Percentiles rank a stretch among this genome's conserved stretches.
Conservation (phyloP, 2,888 invertebrate species). For the Lamellibrachia columna region DNA sequence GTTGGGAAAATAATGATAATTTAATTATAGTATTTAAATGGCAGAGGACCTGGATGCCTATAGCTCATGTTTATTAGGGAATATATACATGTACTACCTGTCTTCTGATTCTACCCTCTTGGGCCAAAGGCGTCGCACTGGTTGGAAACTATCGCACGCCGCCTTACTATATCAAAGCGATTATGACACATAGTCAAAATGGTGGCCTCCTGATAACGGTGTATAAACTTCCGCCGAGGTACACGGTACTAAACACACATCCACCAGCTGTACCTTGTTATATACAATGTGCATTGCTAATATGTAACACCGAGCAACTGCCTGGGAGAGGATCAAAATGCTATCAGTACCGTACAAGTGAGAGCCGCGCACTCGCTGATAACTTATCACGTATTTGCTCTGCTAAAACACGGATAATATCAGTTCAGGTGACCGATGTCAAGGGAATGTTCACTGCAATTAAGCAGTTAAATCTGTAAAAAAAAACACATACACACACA, state of each 20-base stretch:
- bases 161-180: too few species aligned
- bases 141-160: too few species aligned
- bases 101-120: too few species aligned
- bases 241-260: not conserved
- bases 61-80: too few species aligned
- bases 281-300: not conserved
- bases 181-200: not conserved
- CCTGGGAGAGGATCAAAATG: not conserved
- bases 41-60: too few species aligned
- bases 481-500: not conserved
- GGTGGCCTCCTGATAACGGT: not conserved
- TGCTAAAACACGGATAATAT: not conserved
- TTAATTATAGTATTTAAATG: too few species aligned
- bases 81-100: too few species aligned
- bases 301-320: not conserved
- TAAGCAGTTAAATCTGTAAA: not conserved
- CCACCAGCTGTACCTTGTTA: not conserved
- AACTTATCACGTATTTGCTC: constrained; percentile 10
- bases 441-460: not conserved
- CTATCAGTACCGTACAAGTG: constrained; percentile 10
- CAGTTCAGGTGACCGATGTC: not conserved
- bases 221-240: not conserved
- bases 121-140: too few species aligned
- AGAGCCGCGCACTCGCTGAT: not conserved
- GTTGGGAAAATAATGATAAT: not conserved